phyloP scores from a whole-genome alignment of 2,888 invertebrate species.

The Lithophane socia region DNA sequence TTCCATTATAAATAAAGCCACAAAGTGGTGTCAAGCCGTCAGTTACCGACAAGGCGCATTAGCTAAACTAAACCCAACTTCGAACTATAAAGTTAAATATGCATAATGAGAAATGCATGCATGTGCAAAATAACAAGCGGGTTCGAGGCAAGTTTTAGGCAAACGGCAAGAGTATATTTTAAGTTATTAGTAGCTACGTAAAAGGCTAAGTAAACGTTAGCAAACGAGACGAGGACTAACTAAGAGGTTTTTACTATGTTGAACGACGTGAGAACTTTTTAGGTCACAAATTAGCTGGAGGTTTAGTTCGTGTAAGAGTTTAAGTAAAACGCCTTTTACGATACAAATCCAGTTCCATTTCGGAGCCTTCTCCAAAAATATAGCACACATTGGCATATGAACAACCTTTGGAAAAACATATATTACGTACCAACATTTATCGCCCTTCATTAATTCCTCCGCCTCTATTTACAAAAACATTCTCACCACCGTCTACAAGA shows the following conservation, averaged over 20 bases:
- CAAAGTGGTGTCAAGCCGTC: constrained; percentile 54
- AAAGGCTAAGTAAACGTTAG: constrained; percentile 45
- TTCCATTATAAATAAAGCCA: constrained; percentile 33
- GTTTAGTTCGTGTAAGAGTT: background rate
- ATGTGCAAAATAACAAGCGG: constrained; percentile 54
- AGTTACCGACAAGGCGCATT: constrained; percentile 50
- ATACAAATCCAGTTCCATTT: background rate
- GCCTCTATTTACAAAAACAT: constrained; percentile 45
- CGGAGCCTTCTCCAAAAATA: background rate
- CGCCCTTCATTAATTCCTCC: constrained; percentile 40
- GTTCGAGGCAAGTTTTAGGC: constrained; percentile 47
- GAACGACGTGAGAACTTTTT: constrained; percentile 34
- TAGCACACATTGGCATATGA: constrained; percentile 1
- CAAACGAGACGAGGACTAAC: constrained; percentile 36
- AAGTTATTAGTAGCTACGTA: constrained; percentile 29
- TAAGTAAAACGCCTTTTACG: background rate
- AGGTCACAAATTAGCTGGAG: constrained; percentile 42
- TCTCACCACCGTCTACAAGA: constrained; percentile 31
- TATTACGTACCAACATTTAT: constrained; percentile 47
- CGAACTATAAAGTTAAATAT: constrained; percentile 54
- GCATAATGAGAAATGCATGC: constrained; percentile 56
- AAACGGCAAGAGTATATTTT: constrained; percentile 33
- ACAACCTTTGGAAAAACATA: constrained; percentile 28
- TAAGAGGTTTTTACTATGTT: constrained; percentile 34
- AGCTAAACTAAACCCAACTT: constrained; percentile 45